Base-by-base conservation (phyloP, 2,797 vertebrate genomes). In the Cyprinodon diabolis region DNA sequence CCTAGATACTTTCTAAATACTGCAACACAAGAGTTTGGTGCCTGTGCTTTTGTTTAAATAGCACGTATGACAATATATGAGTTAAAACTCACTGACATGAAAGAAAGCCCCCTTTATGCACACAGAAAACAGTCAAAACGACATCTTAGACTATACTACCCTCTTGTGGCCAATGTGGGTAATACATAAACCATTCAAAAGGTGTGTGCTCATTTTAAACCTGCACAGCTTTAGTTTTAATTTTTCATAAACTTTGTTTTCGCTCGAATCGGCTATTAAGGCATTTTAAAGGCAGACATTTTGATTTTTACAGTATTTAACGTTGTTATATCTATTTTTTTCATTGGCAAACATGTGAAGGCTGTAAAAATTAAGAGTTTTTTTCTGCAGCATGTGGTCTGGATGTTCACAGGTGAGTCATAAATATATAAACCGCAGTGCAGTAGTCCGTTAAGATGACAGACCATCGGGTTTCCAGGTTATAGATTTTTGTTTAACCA, bases 371-470 rank as follows among this genome's bases (percentile, higher is more conserved):
- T 35, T 37, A 30, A 57, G 49, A 79, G 71, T 83, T 80, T 69
- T 37, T 83, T 79, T 71, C 47, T 66, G 60, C 2, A 49, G 17
- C 37, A 70, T 79, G 65, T 77, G 62, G 66, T 63, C 37, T 67
- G 54, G 25, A 47, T 63, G 76, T 68, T 35, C 62, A 78, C 72
- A 81, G 54, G 65, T 80, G 81, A 74, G 75, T 78, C 86, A 83
- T 87, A 80, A 88, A 86, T 74, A 47, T n/a, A 71, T 48, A 77
- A 74, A 78, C 65, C 74, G 73, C 58, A 58, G 66, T 63, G 47
- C 62, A 80, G 48, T 56, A 76, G 43, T 51, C 63, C 49, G 79
- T 70, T 49, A 67, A 23, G 52, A 35, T 73, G 68, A 17, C 45
- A 30, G 45, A 69, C 1, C 60, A 57, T 14, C 7, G 35, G 51